Base-by-base conservation (phyloP, 1,140 invertebrate species). In the Megalonaias nervosa region DNA sequence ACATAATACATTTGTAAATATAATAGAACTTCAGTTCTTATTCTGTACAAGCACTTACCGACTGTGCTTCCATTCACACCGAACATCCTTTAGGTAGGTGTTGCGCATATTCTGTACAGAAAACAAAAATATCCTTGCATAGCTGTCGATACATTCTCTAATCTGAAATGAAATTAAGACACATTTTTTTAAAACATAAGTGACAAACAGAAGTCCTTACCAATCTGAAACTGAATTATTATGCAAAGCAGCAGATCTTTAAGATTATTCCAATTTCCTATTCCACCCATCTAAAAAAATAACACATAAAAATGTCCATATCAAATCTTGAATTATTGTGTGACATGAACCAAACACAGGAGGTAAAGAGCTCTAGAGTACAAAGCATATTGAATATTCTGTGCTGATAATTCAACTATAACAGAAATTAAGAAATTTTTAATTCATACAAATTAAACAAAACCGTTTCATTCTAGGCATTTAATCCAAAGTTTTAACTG, bases 21-120 rank as follows among this genome's bases (percentile, higher is more conserved):
- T 31, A 57, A 73, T 68, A n/a, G 23, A 66, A 71, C n/a, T 67
- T 17, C 70, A 55, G 64, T n/a, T 57, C n/a, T 2, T 2, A 12
- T 6, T 17, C 11, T 60, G 26, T 56, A 79, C 58, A 65, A 72
- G 64, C 16, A 68, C 73, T 73, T 84, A 93, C 93, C 92, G 91
- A 89, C 93, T 97, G 67, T 92, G 94, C 85, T 94, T 95, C 97
- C 97, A 98, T 86, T 97, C 93, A 71, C 94, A 93, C 73, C 97
- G 91, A 6, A 99, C 91, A 82, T 96, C 94, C 92, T 98, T 97
- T 66, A 99, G 91, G 90, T 96, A 95, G 75, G 93, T 94, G 89
- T 97, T 99, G 76, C 98, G 92, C 95, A 99, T 97, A 89, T 99
- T 98, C 81, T 95, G 93, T 15, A 97, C 94, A 71, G 95, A 95